phyloP scores from a whole-genome alignment of 2,888 invertebrate genomes.

The Nysson spinosus region DNA sequence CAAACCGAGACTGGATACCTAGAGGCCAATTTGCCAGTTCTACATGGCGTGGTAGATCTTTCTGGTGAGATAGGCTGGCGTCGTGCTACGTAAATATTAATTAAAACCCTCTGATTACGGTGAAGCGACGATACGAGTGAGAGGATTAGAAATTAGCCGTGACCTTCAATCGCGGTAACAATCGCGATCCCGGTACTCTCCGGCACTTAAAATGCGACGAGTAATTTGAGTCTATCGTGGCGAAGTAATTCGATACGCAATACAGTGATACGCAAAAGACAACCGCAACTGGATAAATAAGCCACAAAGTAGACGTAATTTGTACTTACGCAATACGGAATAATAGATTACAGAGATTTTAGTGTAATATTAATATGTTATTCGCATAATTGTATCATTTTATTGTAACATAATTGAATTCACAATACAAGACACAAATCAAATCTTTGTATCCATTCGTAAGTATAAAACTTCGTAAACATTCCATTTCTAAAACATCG shows the following conservation, averaged over 20 bases:
- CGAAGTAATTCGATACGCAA: conserved; percentile 9
- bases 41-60: neutral
- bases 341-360: too few species aligned
- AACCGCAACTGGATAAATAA: conserved; percentile 7
- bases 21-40: conserved; percentile 1
- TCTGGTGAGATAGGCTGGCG: neutral
- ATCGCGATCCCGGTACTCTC: neutral
- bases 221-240: neutral
- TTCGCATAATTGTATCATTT: too few species aligned
- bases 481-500: too few species aligned
- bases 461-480: too few species aligned
- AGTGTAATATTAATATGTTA: too few species aligned
- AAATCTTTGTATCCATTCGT: too few species aligned
- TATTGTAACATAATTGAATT: too few species aligned
- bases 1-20: neutral
- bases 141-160: conserved; percentile 16
- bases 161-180: conserved; percentile 11
- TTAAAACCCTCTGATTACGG: conserved; percentile 14
- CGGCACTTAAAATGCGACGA: conserved; percentile 1
- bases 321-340: conserved; percentile 10
- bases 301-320: conserved; percentile 4
- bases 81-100: conserved; percentile 4
- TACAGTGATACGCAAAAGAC: conserved; percentile 1
- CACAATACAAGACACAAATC: too few species aligned
- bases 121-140: conserved; percentile 4